Conservation (phyloP, 2,797 vertebrate genomes). For the Parauchenoglanis ngamensis region DNA sequence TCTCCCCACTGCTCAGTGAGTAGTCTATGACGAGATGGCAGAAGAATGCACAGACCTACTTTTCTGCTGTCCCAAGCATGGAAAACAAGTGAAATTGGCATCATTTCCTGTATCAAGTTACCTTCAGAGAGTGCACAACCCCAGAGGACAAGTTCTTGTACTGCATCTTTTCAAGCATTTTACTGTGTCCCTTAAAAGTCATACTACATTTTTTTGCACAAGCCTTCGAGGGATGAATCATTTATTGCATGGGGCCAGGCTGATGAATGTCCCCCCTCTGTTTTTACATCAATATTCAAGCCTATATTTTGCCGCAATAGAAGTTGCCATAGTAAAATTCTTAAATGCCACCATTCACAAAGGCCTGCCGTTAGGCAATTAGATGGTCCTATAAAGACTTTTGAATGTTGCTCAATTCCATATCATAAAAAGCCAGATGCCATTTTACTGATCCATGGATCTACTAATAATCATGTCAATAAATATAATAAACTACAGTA, state of each 20-base stretch:
- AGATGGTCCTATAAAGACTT: slow-evolving; percentile 10
- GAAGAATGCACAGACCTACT: slow-evolving; percentile 55
- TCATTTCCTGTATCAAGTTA: slow-evolving; percentile 46
- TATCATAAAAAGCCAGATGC: slow-evolving; percentile 11
- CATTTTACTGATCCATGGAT: not conserved
- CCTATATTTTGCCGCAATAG: slow-evolving; percentile 16
- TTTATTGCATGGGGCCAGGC: not conserved
- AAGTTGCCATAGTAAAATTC: slow-evolving; percentile 43
- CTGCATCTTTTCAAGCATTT: not conserved
- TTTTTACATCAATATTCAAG: not conserved
- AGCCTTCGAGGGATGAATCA: not conserved
- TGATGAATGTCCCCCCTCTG: not conserved
- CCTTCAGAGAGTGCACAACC: slow-evolving; percentile 40
- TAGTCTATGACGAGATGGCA: slow-evolving; percentile 59
- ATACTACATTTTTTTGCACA: not conserved
- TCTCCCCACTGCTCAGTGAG: slow-evolving; percentile 59
- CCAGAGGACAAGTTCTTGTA: slow-evolving; percentile 13
- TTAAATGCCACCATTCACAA: slow-evolving; percentile 52
- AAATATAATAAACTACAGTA: not conserved
- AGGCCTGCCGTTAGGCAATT: not conserved
- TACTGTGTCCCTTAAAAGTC: not conserved
- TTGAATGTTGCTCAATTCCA: slow-evolving; percentile 17
- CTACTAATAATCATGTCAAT: not conserved
- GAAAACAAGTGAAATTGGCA: slow-evolving; percentile 51
- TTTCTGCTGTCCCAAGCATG: slow-evolving; percentile 41